Conservation (phyloP, 2,888 invertebrate genomes). For the Amorpha juglandis region DNA sequence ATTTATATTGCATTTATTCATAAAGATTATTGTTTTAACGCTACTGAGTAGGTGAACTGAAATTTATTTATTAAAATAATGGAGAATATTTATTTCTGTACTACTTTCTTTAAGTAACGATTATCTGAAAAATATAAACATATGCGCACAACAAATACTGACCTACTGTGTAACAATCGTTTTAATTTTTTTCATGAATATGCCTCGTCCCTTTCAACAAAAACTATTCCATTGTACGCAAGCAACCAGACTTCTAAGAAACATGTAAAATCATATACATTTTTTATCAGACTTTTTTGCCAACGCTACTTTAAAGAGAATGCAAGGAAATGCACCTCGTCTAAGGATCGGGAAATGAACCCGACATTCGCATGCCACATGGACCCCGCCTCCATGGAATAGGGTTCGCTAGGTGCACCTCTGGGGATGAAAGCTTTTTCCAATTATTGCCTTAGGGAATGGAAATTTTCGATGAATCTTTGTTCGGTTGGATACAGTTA, state of each 20-base stretch:
- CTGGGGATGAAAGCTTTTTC: constrained; percentile 59
- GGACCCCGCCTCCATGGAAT: constrained; percentile 45
- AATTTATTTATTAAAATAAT: too few species aligned
- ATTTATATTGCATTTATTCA: too few species aligned
- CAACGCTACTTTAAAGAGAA: constrained; percentile 51
- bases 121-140: background rate
- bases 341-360: constrained; percentile 58
- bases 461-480: constrained; percentile 23
- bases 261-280: background rate
- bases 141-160: background rate
- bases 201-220: background rate
- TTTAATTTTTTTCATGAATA: background rate
- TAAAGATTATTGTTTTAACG: too few species aligned
- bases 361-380: constrained; percentile 60
- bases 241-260: background rate
- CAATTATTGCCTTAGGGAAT: constrained; percentile 46
- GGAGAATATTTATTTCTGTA: too few species aligned
- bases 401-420: constrained; percentile 42
- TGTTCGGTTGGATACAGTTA: constrained; percentile 24
- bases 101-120: too few species aligned
- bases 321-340: constrained; percentile 73
- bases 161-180: background rate
- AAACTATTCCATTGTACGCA: background rate
- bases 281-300: constrained; percentile 44
- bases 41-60: too few species aligned